Base-by-base conservation (phyloP, 2,113 vertebrate genomes). In the Eurypyga helias region DNA sequence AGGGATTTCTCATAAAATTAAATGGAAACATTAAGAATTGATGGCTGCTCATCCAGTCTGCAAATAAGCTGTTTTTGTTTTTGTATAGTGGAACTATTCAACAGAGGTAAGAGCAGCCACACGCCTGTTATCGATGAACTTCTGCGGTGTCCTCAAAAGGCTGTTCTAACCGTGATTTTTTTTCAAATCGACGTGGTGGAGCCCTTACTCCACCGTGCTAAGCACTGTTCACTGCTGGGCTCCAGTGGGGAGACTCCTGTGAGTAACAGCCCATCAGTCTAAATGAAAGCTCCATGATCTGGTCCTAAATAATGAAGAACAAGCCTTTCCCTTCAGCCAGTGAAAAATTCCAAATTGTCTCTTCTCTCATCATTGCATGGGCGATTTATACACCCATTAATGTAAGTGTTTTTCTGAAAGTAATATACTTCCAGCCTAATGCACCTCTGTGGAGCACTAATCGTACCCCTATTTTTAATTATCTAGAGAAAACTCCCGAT, bases 21-120 rank as follows among this genome's bases (percentile, higher is more conserved):
- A 97, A 97, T 93, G 80, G 92, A 96, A 96, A 85, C 92, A 89
- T 91, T 93, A 96, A 92, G 91, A 96, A 96, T 87, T 96, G 94
- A 97, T 94, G 87, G 93, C 75, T 91, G 81, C 87, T 92, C 81
- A 96, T 91, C 83, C 83, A 89, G 70, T 87, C 94, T 93, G 89
- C 94, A 96, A 96, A 97, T 87, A 96, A 96, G 94, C 83, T 94
- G 76, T 92, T 95, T 97, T 91, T 96, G 86, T 72, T 97, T 93
- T 94, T 89, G 77, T 89, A 87, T 21, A 89, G 80, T 69, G 58
- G 91, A 84, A 72, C 78, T 89, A 69, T 57, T 58, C 69, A 67
- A 31, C 73, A 87, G 92, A 71, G 45, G 38, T 38, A 76, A 79
- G 45, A 58, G 73, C 72, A 93, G 66, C 81, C 73, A 49, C 65